Conservation (phyloP, 2,888 invertebrate genomes). For the Drosophila tripunctata region DNA sequence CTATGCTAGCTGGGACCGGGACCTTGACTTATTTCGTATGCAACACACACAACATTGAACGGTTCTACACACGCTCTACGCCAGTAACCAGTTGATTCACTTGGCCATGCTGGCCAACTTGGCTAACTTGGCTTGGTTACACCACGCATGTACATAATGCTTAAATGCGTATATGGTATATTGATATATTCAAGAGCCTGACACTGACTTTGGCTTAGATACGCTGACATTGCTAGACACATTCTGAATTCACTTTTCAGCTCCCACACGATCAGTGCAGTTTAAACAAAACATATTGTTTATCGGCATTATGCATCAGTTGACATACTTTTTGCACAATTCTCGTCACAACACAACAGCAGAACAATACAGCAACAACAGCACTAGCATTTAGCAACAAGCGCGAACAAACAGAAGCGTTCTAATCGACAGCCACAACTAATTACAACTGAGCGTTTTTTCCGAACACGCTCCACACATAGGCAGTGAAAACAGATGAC, state of each 20-base stretch:
- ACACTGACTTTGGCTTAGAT: slow-evolving; percentile 50
- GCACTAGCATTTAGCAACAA: not conserved
- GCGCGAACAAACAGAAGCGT: slow-evolving; percentile 5
- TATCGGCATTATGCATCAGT: slow-evolving; percentile 22
- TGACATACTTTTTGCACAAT: slow-evolving; percentile 52
- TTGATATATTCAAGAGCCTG: slow-evolving; percentile 9
- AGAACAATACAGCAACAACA: slow-evolving; percentile 2
- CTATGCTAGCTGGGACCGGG: slow-evolving; percentile 27
- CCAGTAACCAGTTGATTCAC: slow-evolving; percentile 23
- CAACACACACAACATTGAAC: slow-evolving; percentile 56
- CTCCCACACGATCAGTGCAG: slow-evolving; percentile 7
- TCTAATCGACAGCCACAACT: slow-evolving; percentile 35
- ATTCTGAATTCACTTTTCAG: slow-evolving; percentile 44
- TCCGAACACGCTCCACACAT: not conserved
- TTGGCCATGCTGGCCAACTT: slow-evolving; percentile 18
- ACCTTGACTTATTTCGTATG: slow-evolving; percentile 78
- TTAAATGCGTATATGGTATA: not conserved
- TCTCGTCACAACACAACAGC: slow-evolving; percentile 22
- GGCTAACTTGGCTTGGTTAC: slow-evolving; percentile 16
- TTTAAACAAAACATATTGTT: not conserved
- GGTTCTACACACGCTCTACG: slow-evolving; percentile 40
- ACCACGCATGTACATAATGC: not conserved
- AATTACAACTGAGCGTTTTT: slow-evolving; percentile 48
- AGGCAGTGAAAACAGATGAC: slow-evolving; percentile 7
- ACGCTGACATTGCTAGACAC: slow-evolving; percentile 5